Evolutionary conservation across 1,140 invertebrate species (phyloP), one percentile per base, ranked within the genome.

Genomic region (Sitobion miscanthi): DNA sequence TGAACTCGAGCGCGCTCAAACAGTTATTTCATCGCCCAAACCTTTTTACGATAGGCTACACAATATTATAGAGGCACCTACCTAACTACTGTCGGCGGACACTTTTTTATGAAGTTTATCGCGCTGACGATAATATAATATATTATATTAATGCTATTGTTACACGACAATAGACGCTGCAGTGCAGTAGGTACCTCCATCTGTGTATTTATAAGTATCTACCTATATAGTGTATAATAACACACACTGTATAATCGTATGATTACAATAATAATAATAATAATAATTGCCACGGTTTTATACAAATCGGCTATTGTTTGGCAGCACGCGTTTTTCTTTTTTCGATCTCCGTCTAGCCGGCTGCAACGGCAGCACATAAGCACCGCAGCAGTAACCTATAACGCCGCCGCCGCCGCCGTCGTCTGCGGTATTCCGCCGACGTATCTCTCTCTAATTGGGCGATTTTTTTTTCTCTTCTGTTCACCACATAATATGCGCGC

Each of bases 361-460:
- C 30, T 77, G 62, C 21, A 52, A 52, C 49, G 49, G 52, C 52
- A 21, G 17, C 49, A 17, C 49, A 20, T 20, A 54, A 54, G 52
- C 42, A 42, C 42, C 3, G 42, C 62, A n/a, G 62, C 30, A 17
- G 30, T 77, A 69, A 77, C 62, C 62, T 77, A 77, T 77, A 77
- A 77, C 83, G 45, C 85, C 8, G 85, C 85, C 83, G 45, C 85
- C 8, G 85, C 85, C 42, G 85, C 25, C 82, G 49, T 8, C 93
- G 86, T 49, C 85, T 90, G 93, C 69, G 77, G 47, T 52, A 89
- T 91, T 88, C 47, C 89, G 89, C 89, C 89, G 47, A 8, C 49
- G 93, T 57, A 49, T 91, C 49, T 52, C 88, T 42, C 69, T 91
- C 89, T 91, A 94, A 91, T 91, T 86, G 89, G 89, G 77, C 69